Percentiles rank a stretch among this genome's conserved stretches.
Conservation (phyloP, 2,888 invertebrate species). For the Tenthredo notha region DNA sequence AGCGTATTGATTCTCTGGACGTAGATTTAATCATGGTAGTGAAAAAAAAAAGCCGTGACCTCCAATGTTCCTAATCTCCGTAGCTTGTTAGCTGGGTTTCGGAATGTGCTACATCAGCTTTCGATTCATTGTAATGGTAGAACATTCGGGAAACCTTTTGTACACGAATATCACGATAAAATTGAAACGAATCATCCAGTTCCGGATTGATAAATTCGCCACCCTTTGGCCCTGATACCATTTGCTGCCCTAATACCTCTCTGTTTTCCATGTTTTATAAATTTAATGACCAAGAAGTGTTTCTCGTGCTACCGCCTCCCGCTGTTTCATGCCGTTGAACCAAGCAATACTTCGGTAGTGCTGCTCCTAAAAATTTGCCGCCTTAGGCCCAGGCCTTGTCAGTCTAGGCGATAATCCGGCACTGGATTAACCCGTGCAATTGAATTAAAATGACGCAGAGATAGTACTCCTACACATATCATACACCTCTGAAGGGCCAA, state of each 20-base stretch:
- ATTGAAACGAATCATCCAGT: too few relatives aligned
- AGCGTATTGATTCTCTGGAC: not conserved
- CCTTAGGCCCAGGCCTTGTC: too few relatives aligned
- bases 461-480: conserved; percentile 6
- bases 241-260: too few relatives aligned
- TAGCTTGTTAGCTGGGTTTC: not conserved
- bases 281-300: too few relatives aligned
- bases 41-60: not conserved
- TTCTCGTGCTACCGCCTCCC: too few relatives aligned
- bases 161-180: not conserved
- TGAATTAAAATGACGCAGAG: not conserved
- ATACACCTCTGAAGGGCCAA: conserved; percentile 7
- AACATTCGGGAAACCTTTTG: not conserved
- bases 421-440: not conserved
- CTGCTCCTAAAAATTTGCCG: too few relatives aligned
- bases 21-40: not conserved
- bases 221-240: too few relatives aligned
- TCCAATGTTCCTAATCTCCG: not conserved
- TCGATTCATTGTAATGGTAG: not conserved
- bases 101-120: conserved; percentile 5
- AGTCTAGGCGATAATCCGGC: too few relatives aligned
- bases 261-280: too few relatives aligned
- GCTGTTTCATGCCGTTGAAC: too few relatives aligned
- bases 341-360: too few relatives aligned
- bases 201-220: too few relatives aligned